Conservation (phyloP, 2,113 vertebrate genomes). For the Pampusana beccarii region DNA sequence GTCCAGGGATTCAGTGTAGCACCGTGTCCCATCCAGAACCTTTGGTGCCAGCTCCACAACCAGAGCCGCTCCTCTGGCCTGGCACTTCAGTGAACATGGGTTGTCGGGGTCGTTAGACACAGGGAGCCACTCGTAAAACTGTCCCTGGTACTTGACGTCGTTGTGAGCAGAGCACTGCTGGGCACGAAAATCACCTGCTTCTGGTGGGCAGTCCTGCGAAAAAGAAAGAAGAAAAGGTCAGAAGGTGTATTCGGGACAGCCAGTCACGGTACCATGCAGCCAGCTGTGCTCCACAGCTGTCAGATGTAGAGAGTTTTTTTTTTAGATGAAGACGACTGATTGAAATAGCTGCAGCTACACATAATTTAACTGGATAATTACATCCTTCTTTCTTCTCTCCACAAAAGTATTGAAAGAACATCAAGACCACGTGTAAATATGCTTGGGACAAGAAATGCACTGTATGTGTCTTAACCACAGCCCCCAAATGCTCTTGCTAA, state of each 20-base stretch:
- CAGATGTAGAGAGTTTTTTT: background rate
- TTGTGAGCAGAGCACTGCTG: slow-evolving; percentile 97
- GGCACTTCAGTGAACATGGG: slow-evolving; percentile 92
- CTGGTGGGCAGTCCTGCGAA: slow-evolving; percentile 89
- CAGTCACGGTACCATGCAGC: background rate
- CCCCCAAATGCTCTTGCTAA: background rate
- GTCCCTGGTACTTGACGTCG: slow-evolving; percentile 90
- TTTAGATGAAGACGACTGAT: background rate
- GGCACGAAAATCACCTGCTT: slow-evolving; percentile 92
- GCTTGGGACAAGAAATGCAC: background rate
- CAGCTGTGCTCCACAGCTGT: background rate
- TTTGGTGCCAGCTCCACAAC: slow-evolving; percentile 94
- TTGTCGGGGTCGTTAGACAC: slow-evolving; percentile 92
- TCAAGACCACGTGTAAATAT: background rate
- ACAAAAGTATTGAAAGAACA: background rate
- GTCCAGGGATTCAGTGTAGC: slow-evolving; percentile 94
- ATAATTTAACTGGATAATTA: background rate
- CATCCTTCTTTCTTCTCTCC: background rate
- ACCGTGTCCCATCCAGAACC: slow-evolving; percentile 94
- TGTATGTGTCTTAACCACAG: background rate
- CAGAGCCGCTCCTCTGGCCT: slow-evolving; percentile 80
- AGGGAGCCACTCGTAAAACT: slow-evolving; percentile 93
- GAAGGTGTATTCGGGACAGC: background rate
- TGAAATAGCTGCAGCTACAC: background rate
- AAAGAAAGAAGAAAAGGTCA: background rate